Percentiles rank a stretch among this genome's conserved stretches.
Conservation (phyloP, 2,113 vertebrate species). For the Spea bombifrons region DNA sequence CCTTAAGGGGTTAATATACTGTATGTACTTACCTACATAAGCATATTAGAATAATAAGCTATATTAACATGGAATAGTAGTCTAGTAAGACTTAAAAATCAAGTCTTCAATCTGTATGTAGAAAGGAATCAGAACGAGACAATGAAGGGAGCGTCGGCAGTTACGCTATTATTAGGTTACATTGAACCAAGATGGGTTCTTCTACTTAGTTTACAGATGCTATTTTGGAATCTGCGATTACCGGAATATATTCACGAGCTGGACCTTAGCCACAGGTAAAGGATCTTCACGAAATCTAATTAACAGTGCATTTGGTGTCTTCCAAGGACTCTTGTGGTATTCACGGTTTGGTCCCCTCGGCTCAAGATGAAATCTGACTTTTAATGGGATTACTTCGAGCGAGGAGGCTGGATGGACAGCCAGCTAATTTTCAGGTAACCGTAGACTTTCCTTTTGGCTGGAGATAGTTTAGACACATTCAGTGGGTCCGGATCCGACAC, state of each 20-base stretch:
- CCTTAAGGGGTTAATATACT: no score
- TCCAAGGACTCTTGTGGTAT: slow-evolving; percentile 33
- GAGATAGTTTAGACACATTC: not conserved
- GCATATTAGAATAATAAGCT: no score
- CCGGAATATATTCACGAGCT: slow-evolving; percentile 53
- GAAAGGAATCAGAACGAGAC: no score
- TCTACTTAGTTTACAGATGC: slow-evolving; percentile 52
- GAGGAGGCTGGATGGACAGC: slow-evolving; percentile 12
- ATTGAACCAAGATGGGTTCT: slow-evolving; percentile 1
- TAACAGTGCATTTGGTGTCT: slow-evolving; percentile 56
- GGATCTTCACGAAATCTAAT: slow-evolving; percentile 57
- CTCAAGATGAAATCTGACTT: slow-evolving; percentile 34
- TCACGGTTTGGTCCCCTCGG: slow-evolving; percentile 5
- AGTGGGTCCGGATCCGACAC: not conserved
- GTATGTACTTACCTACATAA: no score
- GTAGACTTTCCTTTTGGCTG: slow-evolving; percentile 13
- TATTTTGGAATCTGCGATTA: slow-evolving; percentile 61
- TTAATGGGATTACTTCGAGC: slow-evolving; percentile 33
- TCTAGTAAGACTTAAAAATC: no score
- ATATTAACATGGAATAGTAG: no score
- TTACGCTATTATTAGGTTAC: slow-evolving; percentile 23
- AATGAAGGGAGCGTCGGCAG: no score
- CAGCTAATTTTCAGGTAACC: slow-evolving; percentile 32
- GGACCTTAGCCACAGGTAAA: slow-evolving; percentile 56
- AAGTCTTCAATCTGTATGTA: no score